Conservation (phyloP, 2,113 vertebrate species). For the Litocranius walleri region DNA sequence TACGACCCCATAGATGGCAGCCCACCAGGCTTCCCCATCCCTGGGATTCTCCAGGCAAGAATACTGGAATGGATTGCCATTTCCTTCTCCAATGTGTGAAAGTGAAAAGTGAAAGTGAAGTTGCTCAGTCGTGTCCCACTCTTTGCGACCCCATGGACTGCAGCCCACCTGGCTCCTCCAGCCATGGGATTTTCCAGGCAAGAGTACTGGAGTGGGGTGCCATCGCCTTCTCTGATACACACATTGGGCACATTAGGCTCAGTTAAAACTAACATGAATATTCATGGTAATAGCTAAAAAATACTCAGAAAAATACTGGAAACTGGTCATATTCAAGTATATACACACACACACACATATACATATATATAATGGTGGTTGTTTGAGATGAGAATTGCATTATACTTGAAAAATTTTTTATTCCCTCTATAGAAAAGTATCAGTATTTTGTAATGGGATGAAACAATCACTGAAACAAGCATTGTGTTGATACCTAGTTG, state of each 20-base stretch:
- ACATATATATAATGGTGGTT: background rate
- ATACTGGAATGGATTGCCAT: too few species aligned
- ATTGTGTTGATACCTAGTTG: background rate
- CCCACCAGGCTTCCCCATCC: too few species aligned
- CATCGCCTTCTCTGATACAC: too few species aligned
- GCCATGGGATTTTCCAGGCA: too few species aligned
- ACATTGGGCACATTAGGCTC: background rate
- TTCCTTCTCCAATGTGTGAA: too few species aligned
- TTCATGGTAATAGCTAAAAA: background rate
- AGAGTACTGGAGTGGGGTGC: too few species aligned
- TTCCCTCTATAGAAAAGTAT: background rate
- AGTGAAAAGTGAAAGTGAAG: too few species aligned
- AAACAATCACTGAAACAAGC: background rate
- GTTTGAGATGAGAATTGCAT: background rate
- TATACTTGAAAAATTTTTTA: background rate
- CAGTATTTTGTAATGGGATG: background rate
- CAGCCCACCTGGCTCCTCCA: too few species aligned
- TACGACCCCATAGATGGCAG: too few species aligned
- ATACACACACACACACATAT: rapidly evolving
- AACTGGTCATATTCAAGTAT: background rate
- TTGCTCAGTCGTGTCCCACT: too few species aligned
- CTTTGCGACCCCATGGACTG: too few species aligned
- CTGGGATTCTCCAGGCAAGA: too few species aligned
- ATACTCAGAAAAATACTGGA: background rate
- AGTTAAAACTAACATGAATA: background rate